Base-by-base conservation (phyloP, 2,113 vertebrate species). In the Puntigrus tetrazona region DNA sequence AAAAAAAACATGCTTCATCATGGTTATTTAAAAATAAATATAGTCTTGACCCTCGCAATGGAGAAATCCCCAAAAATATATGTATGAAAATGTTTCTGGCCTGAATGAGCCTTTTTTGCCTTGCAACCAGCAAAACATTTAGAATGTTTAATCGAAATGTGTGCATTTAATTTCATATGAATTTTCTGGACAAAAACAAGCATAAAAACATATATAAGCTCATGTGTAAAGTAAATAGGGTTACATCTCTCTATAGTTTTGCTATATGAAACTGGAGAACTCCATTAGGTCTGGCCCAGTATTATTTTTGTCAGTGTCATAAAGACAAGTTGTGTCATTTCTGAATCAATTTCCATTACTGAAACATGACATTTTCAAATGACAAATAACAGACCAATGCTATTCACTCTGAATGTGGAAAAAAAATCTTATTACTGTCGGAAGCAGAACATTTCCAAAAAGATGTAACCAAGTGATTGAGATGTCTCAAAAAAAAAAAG, bases 331-430 rank as follows among this genome's bases (percentile, higher is more conserved):
- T 43, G 52, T 73, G 81, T 78, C 81, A 74, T 86, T 86, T 61
- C 75, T 41, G 65, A 83, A 83, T 86, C 75, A 74, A 83, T 86
- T 86, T 47, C 85, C 85, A 86, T 86, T 86, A 79, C 65, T 47
- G 65, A 79, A 78, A 74, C 67, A 65, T 55, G 55, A 80, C 76
- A 78, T 84, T 83, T 34, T 34, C n/a, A 67, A 74, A 86, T 67
- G 75, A 86, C 47, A 65, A 74, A 73, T 79, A 63, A 52, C 65
- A 55, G 18, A 27, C 29, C 18, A 2, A 41, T 61, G 29, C 5
- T 65, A 22, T 36, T 78, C 20, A 84, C 31, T 72, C 7, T 5
- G 6, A 22, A 34, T 3, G 22, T 16, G 69, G 3, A 50, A 52
- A 52, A 38, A n/a, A 29, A 74, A n/a, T 59, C 8, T 2, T 52